phyloP scores from a whole-genome alignment of 2,113 vertebrate species.

The Eclectus roratus region DNA sequence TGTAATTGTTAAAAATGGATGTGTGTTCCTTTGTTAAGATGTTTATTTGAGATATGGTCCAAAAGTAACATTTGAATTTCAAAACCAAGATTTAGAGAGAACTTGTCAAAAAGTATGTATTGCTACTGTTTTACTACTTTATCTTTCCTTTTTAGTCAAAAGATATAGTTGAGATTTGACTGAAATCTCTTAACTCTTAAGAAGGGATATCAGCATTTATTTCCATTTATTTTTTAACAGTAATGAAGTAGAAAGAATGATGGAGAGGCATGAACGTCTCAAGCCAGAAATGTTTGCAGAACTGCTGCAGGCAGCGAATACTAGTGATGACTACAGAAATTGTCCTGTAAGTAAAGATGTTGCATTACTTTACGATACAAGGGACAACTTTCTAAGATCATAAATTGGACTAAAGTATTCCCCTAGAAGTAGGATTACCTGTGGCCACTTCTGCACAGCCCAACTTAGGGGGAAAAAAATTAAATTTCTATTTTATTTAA shows the following conservation, averaged over 20 bases:
- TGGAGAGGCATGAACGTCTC: constrained; percentile 83
- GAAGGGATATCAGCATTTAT: neutral
- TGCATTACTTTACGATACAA: neutral
- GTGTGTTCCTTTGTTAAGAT: neutral
- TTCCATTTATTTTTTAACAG: constrained; percentile 63
- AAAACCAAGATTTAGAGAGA: neutral
- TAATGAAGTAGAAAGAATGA: constrained; percentile 87
- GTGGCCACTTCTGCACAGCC: neutral
- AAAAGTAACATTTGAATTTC: neutral
- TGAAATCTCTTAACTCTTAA: neutral
- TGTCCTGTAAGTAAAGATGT: constrained; percentile 86
- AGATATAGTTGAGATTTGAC: neutral
- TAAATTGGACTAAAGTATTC: neutral
- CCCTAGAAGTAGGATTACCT: neutral
- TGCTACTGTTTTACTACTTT: neutral
- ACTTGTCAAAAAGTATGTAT: neutral
- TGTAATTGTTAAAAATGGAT: neutral
- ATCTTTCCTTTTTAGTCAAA: neutral
- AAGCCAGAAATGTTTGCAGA: constrained; percentile 93
- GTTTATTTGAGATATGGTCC: neutral
- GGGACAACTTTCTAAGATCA: neutral
- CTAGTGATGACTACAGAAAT: constrained; percentile 90
- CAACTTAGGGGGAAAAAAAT: neutral
- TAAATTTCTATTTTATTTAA: neutral
- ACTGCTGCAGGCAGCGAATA: constrained; percentile 90